Base-by-base conservation (phyloP, 2,797 vertebrate genomes). In the Eleutherodactylus coqui region DNA sequence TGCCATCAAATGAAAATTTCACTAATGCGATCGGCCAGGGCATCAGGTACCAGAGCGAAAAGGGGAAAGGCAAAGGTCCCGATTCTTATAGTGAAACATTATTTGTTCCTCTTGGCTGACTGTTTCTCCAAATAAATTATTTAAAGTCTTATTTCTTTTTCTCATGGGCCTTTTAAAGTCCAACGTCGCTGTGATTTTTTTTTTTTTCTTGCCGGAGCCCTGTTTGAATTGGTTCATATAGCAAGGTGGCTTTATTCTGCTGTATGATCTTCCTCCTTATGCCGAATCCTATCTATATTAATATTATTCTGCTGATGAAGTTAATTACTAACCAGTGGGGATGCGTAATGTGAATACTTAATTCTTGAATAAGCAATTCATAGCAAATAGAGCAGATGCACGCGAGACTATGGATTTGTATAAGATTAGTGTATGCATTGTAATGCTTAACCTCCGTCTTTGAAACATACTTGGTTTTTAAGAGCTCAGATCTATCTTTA, bases 71-170 rank as follows among this genome's bases (percentile, higher is more conserved):
- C 93, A 94, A 94, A 91, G 95, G 95, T 97, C 95, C 95, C 93
- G 88, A 95, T 98, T 99, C 97, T 96, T 96, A 96, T 91, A 94
- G 97, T 95, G 96, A 98, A 97, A 98, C 96, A 96, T 97, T 98
- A 99, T 99, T 99, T 99, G 98, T 99, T 99, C 97, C 98, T 96
- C 97, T 97, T 97, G 96, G 95, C 97, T 99, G 97, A 94, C 94
- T 97, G 93, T 95, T 95, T 96, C 96, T 95, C 95, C 96, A 94
- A 94, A 95, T 96, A 95, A 96, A 96, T 95, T 95, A 96, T 96
- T 96, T 95, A 96, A 94, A 94, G 93, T 93, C 94, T 94, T 96
- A 93, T 94, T 95, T 95, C 93, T 94, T 94, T 92, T 95, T 93
- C 95, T 96, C 96, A 91, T 92, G 94, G 95, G 96, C 94, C 94